A percentile compares a stretch with the other conserved stretches of the same genome.
Conservation (phyloP, 35 echinoderm and acorn worm genomes). For the Lytechinus variegatus region DNA sequence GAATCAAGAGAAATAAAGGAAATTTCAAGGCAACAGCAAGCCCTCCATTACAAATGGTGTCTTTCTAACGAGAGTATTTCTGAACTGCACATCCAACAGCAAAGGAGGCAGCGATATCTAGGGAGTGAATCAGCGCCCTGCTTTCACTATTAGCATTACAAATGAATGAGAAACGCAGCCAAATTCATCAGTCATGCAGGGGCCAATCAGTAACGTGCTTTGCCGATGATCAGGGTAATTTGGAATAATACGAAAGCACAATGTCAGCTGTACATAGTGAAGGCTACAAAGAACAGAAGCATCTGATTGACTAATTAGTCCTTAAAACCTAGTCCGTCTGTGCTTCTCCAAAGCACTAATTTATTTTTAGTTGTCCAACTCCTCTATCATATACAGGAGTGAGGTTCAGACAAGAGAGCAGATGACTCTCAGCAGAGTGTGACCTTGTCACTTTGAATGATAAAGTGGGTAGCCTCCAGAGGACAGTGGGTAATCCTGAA, state of each 20-base stretch:
- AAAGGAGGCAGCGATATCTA: not conserved
- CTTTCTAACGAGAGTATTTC: not conserved
- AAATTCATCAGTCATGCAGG: not conserved
- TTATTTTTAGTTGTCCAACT: not conserved
- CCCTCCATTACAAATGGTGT: not conserved
- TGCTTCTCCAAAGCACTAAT: not conserved
- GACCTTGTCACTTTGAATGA: too few species aligned
- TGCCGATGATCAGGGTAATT: not conserved
- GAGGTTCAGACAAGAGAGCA: too few species aligned
- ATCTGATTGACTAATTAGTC: not conserved
- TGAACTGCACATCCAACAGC: not conserved
- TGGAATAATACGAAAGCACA: not conserved
- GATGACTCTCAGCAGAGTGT: too few species aligned
- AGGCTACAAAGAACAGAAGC: not conserved
- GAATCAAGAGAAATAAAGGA: not conserved
- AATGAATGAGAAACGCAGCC: not conserved
- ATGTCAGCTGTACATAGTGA: not conserved
- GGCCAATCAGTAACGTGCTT: not conserved
- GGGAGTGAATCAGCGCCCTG: not conserved
- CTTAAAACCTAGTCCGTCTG: not conserved
- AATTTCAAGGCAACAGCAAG: not conserved
- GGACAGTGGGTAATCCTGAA: not conserved
- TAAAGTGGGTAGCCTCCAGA: not conserved
- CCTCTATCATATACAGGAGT: too few species aligned
- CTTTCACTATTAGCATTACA: not conserved